Conservation (phyloP, 2,888 invertebrate species). For the Hartigia nigra region DNA sequence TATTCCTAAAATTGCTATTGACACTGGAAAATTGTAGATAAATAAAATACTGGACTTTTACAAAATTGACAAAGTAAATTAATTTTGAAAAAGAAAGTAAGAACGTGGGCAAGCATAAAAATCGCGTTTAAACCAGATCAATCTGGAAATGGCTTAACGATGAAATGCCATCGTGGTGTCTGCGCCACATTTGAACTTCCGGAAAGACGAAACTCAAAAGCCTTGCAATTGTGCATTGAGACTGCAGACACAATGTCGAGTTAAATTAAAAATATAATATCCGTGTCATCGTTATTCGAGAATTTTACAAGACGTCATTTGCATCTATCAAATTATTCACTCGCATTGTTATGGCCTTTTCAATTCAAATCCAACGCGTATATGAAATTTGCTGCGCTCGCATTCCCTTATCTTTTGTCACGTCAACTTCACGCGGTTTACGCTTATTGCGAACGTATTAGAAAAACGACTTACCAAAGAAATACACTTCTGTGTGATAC, state of each 20-base stretch:
- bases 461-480: not conserved
- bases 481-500: not conserved
- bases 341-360: not conserved
- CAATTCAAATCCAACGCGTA: not conserved
- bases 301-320: not conserved
- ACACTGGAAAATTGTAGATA: too few species aligned
- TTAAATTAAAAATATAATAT: not conserved
- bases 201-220: not conserved
- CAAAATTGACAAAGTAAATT: too few species aligned
- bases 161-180: not conserved
- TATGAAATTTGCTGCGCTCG: not conserved
- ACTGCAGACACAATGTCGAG: not conserved
- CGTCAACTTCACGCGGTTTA: not conserved
- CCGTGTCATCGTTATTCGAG: not conserved
- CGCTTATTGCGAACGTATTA: not conserved
- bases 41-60: too few species aligned
- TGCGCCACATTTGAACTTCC: not conserved
- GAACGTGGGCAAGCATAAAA: not conserved
- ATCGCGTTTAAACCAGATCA: not conserved
- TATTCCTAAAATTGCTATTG: too few species aligned
- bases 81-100: too few species aligned
- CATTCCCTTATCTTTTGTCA: not conserved
- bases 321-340: not conserved
- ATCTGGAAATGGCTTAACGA: not conserved
- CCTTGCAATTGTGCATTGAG: not conserved